phyloP scores from a whole-genome alignment of 2,797 vertebrate genomes.

The Lacerta viridis region DNA sequence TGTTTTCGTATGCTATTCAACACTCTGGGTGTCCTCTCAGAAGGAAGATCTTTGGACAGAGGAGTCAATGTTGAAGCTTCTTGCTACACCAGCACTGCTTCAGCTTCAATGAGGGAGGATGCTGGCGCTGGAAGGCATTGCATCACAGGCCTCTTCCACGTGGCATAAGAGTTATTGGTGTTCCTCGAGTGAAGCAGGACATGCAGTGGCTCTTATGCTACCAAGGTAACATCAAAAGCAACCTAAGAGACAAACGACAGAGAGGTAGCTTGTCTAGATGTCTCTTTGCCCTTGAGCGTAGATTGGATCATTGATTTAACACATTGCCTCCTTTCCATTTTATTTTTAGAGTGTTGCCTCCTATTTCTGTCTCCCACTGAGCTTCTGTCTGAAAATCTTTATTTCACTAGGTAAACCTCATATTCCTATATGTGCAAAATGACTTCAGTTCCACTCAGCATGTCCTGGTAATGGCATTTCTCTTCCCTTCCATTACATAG shows the following conservation, averaged over 20 bases:
- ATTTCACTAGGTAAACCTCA: slow-evolving; percentile 24
- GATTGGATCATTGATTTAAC: slow-evolving; percentile 25
- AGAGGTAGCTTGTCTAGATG: neutral
- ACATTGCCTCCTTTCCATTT: neutral
- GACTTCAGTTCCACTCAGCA: neutral
- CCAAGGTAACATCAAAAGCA: neutral
- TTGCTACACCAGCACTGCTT: neutral
- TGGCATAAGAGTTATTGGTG: neutral
- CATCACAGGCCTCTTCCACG: neutral
- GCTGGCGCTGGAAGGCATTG: neutral
- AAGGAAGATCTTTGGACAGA: neutral
- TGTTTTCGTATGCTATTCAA: too few relatives aligned
- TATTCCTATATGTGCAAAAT: slow-evolving; percentile 51
- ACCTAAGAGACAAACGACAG: neutral
- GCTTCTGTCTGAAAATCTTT: slow-evolving; percentile 37
- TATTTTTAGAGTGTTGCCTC: slow-evolving; percentile 35
- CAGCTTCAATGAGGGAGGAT: neutral
- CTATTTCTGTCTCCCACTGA: neutral
- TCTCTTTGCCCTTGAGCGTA: neutral
- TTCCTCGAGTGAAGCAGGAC: neutral
- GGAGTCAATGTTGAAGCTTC: neutral
- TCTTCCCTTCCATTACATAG: slow-evolving; percentile 33
- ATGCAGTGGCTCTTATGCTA: neutral
- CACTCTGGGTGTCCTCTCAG: too few relatives aligned
- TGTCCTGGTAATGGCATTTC: slow-evolving; percentile 41